These are phyloP conservation scores for Phlogophora meticulosa DNA, from an alignment of 2,888 invertebrate species.

Conservation along the genomic window DNA sequence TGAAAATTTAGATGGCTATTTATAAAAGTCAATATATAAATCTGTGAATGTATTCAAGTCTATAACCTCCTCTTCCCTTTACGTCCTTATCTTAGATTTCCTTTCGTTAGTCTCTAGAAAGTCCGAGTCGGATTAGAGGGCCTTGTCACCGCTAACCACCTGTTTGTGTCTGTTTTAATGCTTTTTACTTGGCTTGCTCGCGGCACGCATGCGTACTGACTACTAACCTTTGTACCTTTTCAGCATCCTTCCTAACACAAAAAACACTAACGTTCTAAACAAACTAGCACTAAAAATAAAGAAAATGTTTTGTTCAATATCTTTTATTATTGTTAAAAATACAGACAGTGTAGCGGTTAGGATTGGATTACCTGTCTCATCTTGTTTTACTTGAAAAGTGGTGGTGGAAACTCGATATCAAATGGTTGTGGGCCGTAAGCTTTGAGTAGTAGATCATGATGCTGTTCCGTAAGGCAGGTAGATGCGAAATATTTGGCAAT, in stretches of 20 bases:
- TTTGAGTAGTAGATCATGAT: slow-evolving; percentile 23
- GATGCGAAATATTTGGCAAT: slow-evolving; percentile 19
- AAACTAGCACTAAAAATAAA: slow-evolving; percentile 69
- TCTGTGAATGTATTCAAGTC: slow-evolving; percentile 24
- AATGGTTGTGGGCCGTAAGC: slow-evolving; percentile 65
- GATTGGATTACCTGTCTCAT: slow-evolving; percentile 78
- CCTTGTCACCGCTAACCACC: slow-evolving; percentile 85
- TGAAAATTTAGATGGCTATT: slow-evolving; percentile 22
- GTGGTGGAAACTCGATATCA: slow-evolving; percentile 68
- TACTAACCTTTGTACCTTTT: slow-evolving; percentile 90
- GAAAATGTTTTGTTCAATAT: slow-evolving; percentile 4
- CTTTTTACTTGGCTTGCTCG: slow-evolving; percentile 87
- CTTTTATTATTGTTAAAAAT: slow-evolving; percentile 13
- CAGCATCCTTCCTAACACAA: slow-evolving; percentile 88
- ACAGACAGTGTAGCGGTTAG: slow-evolving; percentile 48
- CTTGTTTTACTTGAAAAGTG: slow-evolving; percentile 70
- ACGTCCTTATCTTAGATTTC: slow-evolving; percentile 58
- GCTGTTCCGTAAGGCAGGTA: slow-evolving; percentile 5
- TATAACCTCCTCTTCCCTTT: slow-evolving; percentile 47
- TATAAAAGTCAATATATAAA: not conserved
- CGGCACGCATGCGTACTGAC: slow-evolving; percentile 89
- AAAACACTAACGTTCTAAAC: slow-evolving; percentile 80
- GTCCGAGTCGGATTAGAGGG: slow-evolving; percentile 69
- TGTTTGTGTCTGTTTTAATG: slow-evolving; percentile 77
- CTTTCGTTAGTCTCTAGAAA: slow-evolving; percentile 68